A percentile compares a stretch with the other conserved stretches of the same genome.
These are phyloP conservation scores for Himalopsyche anomala DNA, from an alignment of 2,888 invertebrate genomes.

Conservation along the genomic window DNA sequence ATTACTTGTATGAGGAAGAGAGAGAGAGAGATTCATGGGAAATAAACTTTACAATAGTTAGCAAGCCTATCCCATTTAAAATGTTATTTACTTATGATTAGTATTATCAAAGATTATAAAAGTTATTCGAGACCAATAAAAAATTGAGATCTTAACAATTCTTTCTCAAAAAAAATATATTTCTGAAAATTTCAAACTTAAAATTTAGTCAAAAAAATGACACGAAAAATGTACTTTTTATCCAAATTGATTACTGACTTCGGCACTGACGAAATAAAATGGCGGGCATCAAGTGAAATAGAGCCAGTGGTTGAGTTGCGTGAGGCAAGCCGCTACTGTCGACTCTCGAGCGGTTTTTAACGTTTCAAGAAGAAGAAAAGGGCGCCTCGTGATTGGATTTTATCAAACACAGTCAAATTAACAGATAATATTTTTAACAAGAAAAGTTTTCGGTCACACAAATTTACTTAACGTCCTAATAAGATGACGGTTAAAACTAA, in stretches of 20 bases:
- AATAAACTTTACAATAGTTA: no score
- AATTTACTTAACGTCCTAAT: slow-evolving; percentile 24
- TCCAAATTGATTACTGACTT: not conserved
- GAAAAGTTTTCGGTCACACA: slow-evolving; percentile 40
- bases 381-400: slow-evolving; percentile 47
- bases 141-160: no score
- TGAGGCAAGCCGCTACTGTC: slow-evolving; percentile 52
- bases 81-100: no score
- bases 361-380: slow-evolving; percentile 39
- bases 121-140: no score
- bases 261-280: slow-evolving; percentile 41
- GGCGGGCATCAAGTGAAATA: slow-evolving; percentile 51
- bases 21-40: no score
- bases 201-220: no score
- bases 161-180: no score
- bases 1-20: no score
- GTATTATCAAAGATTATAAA: no score
- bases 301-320: slow-evolving; percentile 39
- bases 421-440: slow-evolving; percentile 43
- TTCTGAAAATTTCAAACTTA: no score
- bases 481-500: not conserved
- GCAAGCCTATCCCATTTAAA: no score
- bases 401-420: slow-evolving; percentile 7
- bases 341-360: slow-evolving; percentile 8
- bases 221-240: no score